Base-by-base conservation (phyloP, 2,797 vertebrate genomes). In the Todus mexicanus region DNA sequence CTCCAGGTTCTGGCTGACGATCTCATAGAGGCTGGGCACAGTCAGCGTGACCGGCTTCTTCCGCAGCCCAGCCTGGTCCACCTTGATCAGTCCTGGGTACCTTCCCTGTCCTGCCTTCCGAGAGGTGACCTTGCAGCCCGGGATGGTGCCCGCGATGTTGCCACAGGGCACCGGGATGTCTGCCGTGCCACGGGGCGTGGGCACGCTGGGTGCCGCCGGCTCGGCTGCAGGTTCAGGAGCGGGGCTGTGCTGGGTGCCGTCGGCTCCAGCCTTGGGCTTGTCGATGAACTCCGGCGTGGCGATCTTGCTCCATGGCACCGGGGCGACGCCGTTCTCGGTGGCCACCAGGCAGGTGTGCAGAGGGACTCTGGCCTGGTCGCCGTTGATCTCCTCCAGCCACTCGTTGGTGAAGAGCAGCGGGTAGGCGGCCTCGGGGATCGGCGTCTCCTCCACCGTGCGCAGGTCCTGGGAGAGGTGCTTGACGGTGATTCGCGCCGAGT, bases 391-490 rank as follows among this genome's bases (percentile, higher is more conserved):
- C 72, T 97, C 96, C 87, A 99, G 95, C 98, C 98, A 99, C 5
- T 97, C 95, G 3, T 90, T 78, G 48, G 98, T 98, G 94, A 99
- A 99, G 85, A 99, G 98, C 79, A 95, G 91, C 1, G 98, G 86
- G 19, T 98, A 98, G 35, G 97, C 96, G 0, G 98, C 97, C 81
- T 98, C 97, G 0, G 98, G 97, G 25, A 99, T 42, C 0, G 98
- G 97, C 1, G 97, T 98, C 92, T 98, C 97, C 92, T 98, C 98
- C 18, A 98, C 98, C 0, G 98, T 95, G 69, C 94, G 94, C 87
- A 98, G 97, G 85, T 99, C 98, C 17, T 86, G 84, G 66, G 98
- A 97, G 64, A 99, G 98, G 81, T 98, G 98, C 94, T 98, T 98
- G 92, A 99, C 42, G 21, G 97, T 95, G 22, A 99, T 98, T n/a